Evolutionary conservation across 2,888 invertebrate genomes (phyloP), one percentile per base, ranked within the genome.

Genomic region (Silvanus unidentatus): DNA sequence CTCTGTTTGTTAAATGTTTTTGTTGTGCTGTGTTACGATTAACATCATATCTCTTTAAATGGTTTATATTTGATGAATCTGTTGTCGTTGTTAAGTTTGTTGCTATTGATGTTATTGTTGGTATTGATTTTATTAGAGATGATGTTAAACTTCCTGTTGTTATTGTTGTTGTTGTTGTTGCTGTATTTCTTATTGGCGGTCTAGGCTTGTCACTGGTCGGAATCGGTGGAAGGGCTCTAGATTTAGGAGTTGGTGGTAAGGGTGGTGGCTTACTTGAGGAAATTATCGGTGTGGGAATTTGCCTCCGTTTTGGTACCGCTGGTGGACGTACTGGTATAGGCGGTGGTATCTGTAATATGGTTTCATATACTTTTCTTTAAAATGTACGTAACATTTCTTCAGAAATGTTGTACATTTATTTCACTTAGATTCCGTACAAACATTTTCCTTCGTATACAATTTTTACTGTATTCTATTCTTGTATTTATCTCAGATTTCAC

Each of bases 261-360:
- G 66, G 68, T 12, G 61, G 72, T 48, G 62, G 72, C 14, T 75
- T 75, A 0, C 73, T 44, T 42, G 46, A 13, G 39, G 51, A 44
- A 34, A 67, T 69, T 6, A 69, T 65, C 42, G 64, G 68, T 39
- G 65, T 65, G 45, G 74, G 70, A 35, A 59, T 54, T 47, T 61
- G 56, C 28, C 58, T 71, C 44, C 77, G 63, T 55, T 75, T 75
- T 34, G 77, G 76, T 34, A 77, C 75, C 34, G 73, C 73, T 11
- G 76, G 76, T 39, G 75, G 73, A 51, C 75, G 65, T 49, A 69
- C 52, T 16, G 75, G 75, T 44, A 75, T 71, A 41, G 75, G 73
- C 6, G 75, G 74, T 32, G 73, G 74, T 47, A 65, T 62, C 65
- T 66, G 47, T 3, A 22, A 22, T 22, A n/a, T n/a, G n/a, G n/a